Percentiles rank a stretch among this genome's conserved stretches.
Evolutionary conservation across 2,113 vertebrate genomes (phyloP).

Genomic region (Strix uralensis): DNA sequence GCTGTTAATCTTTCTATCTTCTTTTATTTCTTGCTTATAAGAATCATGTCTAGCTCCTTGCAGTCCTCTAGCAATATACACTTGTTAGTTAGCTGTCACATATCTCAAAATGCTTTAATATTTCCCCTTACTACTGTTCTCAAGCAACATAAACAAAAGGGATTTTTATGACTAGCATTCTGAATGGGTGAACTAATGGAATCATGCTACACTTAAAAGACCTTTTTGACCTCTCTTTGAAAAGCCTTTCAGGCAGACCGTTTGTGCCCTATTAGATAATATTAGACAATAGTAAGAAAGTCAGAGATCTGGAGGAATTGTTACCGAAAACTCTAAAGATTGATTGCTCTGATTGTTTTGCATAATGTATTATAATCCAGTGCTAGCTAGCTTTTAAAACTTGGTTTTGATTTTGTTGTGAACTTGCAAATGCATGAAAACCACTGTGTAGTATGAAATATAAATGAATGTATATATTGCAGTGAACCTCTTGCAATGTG

Average conservation of each 20-base stretch:
- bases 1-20: neutral
- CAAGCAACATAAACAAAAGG: neutral
- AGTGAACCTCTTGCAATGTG: neutral
- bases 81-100: neutral
- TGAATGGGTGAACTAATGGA: neutral
- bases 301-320: neutral
- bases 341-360: neutral
- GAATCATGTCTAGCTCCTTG: neutral
- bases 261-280: neutral
- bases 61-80: neutral
- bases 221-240: neutral
- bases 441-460: neutral
- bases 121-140: slow-evolving; percentile 23
- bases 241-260: neutral
- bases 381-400: neutral
- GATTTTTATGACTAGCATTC: neutral
- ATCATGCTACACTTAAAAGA: neutral
- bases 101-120: neutral
- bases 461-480: neutral
- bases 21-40: neutral
- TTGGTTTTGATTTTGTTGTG: neutral
- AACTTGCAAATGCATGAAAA: neutral
- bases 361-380: neutral
- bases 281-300: neutral
- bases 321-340: neutral